phyloP scores from a whole-genome alignment of 2,797 vertebrate genomes.

The Urocyon cinereoargenteus region DNA sequence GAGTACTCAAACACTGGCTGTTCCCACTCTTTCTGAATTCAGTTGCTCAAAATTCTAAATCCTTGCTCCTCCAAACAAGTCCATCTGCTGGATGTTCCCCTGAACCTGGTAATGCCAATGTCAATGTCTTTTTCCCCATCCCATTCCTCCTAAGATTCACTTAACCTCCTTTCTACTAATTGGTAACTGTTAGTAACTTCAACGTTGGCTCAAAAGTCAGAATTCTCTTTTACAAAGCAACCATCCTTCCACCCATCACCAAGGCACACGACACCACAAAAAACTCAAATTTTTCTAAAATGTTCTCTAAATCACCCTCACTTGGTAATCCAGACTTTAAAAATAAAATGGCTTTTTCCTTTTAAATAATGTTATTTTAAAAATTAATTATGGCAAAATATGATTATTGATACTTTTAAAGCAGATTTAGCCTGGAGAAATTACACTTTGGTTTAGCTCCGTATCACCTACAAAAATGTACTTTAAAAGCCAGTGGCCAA shows the following conservation, averaged over 20 bases:
- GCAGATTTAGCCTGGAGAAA: slow-evolving; percentile 21
- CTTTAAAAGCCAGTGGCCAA: background rate
- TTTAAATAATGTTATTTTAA: background rate
- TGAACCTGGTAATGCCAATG: background rate
- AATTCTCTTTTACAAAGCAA: slow-evolving; percentile 55
- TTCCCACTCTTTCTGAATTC: background rate
- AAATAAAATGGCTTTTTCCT: background rate
- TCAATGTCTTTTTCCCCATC: background rate
- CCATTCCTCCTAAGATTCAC: slow-evolving; percentile 22
- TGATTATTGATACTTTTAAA: slow-evolving; percentile 45
- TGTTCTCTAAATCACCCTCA: slow-evolving; percentile 40
- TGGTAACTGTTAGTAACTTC: slow-evolving; percentile 7
- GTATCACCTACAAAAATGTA: slow-evolving; percentile 18
- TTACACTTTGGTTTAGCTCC: background rate
- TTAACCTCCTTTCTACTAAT: background rate
- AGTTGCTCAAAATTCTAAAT: slow-evolving; percentile 11
- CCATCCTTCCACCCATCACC: background rate
- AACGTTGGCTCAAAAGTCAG: slow-evolving; percentile 34
- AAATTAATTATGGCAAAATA: slow-evolving; percentile 39
- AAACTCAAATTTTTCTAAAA: slow-evolving; percentile 61
- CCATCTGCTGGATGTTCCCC: background rate
- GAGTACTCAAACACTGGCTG: background rate
- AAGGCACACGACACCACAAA: background rate
- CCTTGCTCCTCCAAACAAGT: background rate
- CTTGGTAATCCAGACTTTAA: background rate